Base-by-base conservation (phyloP, 1,140 invertebrate genomes). In the Drosophila obscura region DNA sequence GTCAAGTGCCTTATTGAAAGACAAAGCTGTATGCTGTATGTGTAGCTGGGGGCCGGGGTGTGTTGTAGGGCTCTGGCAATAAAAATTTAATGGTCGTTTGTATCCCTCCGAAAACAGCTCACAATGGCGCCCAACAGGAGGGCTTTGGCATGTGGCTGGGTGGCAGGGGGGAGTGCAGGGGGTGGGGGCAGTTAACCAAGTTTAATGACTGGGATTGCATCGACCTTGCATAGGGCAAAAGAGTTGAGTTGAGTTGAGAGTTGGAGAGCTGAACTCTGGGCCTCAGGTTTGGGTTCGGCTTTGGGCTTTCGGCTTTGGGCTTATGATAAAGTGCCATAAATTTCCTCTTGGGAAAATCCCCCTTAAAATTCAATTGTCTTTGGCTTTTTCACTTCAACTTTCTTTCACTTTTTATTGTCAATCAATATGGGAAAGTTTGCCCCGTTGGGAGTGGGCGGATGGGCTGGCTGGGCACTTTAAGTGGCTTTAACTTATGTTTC, bases 1-100 rank as follows among this genome's bases (percentile, higher is more conserved):
- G 65, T 69, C 51, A 85, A 87, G 78, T 76, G 78, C 63, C 64
- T 77, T 81, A 77, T 84, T 84, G 81, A 80, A 83, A 61, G 61
- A 44, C 45, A 55, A 22, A 15, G 19, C 41, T 15, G n/a, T n/a
- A n/a, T n/a, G 24, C 44, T 19, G 19, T 19, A 19, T 19, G 19
- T 19, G 58, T 31, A 39, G 44, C 11, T 35, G 8, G 35, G 55
- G 48, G 22, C n/a, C n/a, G 26, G 50, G 11, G 8, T 13, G 50
- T 0, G 19, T 13, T 28, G 11, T 11, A 71, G 72, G 45, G 8
- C 35, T 39, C 35, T 51, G 82, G 78, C 78, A 78, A 81, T 87
- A 87, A 85, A 85, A 87, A 28, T 81, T 87, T 85, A 75, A 85
- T 75, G 82, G 75, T 64, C 60, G n/a, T 9, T 39, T 41, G 61